A percentile compares a stretch with the other conserved stretches of the same genome.
Conservation (phyloP, 1,140 invertebrate genomes). For the Ceratosolen fusciceps region DNA sequence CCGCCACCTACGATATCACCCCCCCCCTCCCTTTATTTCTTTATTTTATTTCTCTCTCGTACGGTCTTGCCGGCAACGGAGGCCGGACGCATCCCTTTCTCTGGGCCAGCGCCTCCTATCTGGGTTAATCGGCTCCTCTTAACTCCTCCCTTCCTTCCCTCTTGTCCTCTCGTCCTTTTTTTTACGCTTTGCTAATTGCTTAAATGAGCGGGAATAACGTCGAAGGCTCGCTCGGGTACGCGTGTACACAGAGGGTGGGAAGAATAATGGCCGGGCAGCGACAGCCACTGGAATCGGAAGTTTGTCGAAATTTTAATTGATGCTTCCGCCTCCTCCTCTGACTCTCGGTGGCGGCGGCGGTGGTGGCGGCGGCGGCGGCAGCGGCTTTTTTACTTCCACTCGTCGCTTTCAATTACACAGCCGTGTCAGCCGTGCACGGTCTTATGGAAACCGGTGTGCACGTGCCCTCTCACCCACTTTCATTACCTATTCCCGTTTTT, state of each 20-base stretch:
- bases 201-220: slow-evolving; percentile 17
- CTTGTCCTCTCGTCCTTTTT: no score
- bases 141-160: no score
- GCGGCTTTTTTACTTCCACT: not conserved
- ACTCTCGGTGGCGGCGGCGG: not conserved
- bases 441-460: not conserved
- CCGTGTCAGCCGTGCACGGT: no score
- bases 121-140: slow-evolving; percentile 42
- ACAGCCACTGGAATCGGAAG: not conserved
- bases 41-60: not conserved
- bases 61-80: not conserved
- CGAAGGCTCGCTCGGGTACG: not conserved
- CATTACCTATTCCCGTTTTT: not conserved
- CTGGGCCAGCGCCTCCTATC: not conserved
- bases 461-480: no score
- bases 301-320: slow-evolving; percentile 43
- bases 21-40: not conserved
- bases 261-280: not conserved
- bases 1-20: not conserved
- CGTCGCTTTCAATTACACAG: slow-evolving; percentile 14
- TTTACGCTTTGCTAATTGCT: slow-evolving; percentile 36
- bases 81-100: not conserved
- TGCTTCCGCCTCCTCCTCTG: slow-evolving; percentile 5
- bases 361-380: no score
- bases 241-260: not conserved